A percentile compares a stretch with the other conserved stretches of the same genome.
Evolutionary conservation across 2,113 vertebrate genomes (phyloP).

Genomic region (Melospiza melodia): DNA sequence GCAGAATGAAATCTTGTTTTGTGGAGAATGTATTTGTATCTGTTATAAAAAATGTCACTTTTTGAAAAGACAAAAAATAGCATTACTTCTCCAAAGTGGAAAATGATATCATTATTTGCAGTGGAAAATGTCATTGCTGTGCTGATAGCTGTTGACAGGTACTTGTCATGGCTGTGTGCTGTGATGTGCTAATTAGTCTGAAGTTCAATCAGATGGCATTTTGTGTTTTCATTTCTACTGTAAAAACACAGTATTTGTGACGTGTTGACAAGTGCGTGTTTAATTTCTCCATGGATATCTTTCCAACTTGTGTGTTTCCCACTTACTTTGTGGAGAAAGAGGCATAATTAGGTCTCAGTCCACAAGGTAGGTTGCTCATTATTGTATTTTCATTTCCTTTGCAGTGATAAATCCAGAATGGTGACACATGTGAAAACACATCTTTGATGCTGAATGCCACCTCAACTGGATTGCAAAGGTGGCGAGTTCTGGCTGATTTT

Average conservation of each 20-base stretch:
- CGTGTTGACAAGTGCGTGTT: constrained; percentile 23
- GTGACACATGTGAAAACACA: background rate
- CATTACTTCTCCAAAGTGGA: background rate
- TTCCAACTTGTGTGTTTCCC: constrained; percentile 1
- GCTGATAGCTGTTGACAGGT: constrained; percentile 60
- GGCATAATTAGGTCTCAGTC: background rate
- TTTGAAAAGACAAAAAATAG: background rate
- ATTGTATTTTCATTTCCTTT: background rate
- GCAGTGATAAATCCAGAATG: background rate
- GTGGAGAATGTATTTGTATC: background rate
- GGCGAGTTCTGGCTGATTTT: background rate
- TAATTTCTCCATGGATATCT: constrained; percentile 30
- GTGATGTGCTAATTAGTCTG: constrained; percentile 67
- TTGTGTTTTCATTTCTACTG: constrained; percentile 54
- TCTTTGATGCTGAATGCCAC: background rate
- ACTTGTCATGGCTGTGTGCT: constrained; percentile 5
- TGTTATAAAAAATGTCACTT: background rate
- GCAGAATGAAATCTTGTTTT: constrained; percentile 3
- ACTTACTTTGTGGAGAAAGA: background rate
- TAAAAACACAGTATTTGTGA: constrained; percentile 29
- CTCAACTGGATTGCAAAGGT: background rate
- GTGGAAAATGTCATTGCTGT: constrained; percentile 34
- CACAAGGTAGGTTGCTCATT: background rate
- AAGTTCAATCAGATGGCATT: constrained; percentile 56
- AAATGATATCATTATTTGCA: constrained; percentile 1